Base-by-base conservation (phyloP, 2,113 vertebrate genomes). In the Procavia capensis region DNA sequence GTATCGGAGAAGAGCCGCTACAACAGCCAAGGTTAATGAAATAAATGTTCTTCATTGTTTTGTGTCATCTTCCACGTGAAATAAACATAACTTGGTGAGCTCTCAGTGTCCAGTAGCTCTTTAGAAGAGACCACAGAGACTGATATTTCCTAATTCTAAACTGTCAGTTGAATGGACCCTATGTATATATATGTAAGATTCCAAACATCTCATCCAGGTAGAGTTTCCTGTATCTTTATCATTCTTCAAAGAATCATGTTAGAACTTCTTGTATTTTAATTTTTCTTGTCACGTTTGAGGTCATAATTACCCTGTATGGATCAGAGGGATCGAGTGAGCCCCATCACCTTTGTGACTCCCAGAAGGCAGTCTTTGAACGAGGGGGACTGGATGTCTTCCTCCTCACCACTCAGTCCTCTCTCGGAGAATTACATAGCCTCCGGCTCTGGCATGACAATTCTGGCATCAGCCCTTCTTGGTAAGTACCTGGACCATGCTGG, bases 311-410 rank as follows among this genome's bases (percentile, higher is more conserved):
- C 61, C 97, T 99, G 74, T 98, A 97, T 31, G 99, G 99, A 39
- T 94, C 98, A 9, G 98, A 99, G 36, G 98, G 98, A 0, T 97
- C 98, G 94, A 99, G 98, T 22, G 97, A 98, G 16, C 93, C 96
- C 13, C 98, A 99, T 90, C 96, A 94, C 74, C 97, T 99, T 24
- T 97, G 94, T 20, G 99, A 99, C 95, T 96, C 98, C 1, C 97
- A 98, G 36, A 99, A 99, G 90, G 97, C 97, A 0, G 98, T 99
- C 50, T 99, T 99, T 72, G 98, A 99, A 90, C 97, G 97, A 19
- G 99, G 99, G 31, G 97, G 98, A 0, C 97, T 98, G 1, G 99
- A 99, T 50, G 97, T 99, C 91, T 99, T 99, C 79, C 96, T 99
- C 9, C 63, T 99, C 66, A 95, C 98, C 92, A 98, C 99, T 0